phyloP scores from a whole-genome alignment of 2,113 vertebrate genomes.

The Tupaia chinensis region DNA sequence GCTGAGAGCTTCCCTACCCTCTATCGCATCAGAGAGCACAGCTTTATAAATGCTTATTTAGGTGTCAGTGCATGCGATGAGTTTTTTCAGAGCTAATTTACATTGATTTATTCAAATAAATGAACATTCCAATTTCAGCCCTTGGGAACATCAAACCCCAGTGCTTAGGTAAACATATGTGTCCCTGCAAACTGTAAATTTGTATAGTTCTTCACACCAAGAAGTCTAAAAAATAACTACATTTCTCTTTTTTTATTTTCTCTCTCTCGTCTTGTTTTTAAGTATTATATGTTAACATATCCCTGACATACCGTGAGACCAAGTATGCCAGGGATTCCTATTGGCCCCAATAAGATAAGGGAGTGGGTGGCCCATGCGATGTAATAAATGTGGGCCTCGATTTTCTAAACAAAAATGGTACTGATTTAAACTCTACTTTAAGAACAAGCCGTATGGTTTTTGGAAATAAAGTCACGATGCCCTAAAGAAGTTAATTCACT shows the following conservation, averaged over 20 bases:
- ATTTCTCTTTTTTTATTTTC: not conserved
- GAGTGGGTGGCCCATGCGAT: too few relatives aligned
- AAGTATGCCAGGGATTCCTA: not conserved
- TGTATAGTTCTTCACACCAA: not conserved
- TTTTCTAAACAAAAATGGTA: not conserved
- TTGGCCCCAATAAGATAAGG: too few relatives aligned
- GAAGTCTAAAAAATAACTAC: not conserved
- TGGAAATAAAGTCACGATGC: slow-evolving; percentile 15
- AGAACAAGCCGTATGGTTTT: slow-evolving; percentile 5
- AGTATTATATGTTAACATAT: not conserved
- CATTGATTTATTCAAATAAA: not conserved
- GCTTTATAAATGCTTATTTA: not conserved
- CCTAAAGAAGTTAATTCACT: slow-evolving; percentile 40
- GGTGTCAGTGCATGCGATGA: not conserved
- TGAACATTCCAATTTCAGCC: not conserved
- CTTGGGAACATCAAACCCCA: not conserved
- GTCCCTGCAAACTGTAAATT: not conserved
- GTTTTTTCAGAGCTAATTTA: not conserved
- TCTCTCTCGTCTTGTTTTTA: not conserved
- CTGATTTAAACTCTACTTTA: not conserved
- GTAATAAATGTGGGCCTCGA: not conserved
- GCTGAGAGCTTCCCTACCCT: not conserved
- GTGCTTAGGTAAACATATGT: not conserved
- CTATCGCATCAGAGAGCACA: not conserved
- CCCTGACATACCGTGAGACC: not conserved